Evolutionary conservation across 2,797 vertebrate genomes (phyloP).

Genomic region (Brachyrhaphis roseni): DNA sequence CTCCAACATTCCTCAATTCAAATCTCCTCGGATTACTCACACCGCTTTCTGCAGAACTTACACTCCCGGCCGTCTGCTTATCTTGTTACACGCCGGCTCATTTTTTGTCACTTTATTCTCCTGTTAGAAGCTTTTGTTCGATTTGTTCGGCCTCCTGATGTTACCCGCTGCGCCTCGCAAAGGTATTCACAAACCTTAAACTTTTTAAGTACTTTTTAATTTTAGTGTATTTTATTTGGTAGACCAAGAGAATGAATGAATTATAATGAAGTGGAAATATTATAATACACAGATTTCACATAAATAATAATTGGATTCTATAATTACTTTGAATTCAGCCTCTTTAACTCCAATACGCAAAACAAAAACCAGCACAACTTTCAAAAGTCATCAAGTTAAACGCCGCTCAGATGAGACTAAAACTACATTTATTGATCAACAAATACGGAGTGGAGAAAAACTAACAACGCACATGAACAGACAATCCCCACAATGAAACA

Average conservation of each 20-base stretch:
- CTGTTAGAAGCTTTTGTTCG: conserved; percentile 1
- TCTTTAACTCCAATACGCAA: neutral
- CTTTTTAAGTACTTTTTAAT: too few relatives aligned
- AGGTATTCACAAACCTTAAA: neutral
- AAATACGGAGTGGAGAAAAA: neutral
- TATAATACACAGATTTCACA: neutral
- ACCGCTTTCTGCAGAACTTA: conserved; percentile 19
- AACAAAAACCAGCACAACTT: neutral
- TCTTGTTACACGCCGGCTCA: neutral
- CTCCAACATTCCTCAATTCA: conserved; percentile 40
- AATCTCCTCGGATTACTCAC: conserved; percentile 24
- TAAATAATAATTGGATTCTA: neutral
- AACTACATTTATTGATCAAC: neutral
- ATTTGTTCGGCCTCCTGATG: neutral
- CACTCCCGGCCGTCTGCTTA: neutral
- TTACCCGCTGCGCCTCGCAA: neutral
- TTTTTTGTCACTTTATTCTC: neutral
- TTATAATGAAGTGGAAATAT: neutral
- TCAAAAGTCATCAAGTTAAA: neutral
- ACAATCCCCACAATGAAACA: neutral
- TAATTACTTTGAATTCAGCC: neutral
- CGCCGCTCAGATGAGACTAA: neutral
- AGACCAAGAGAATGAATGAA: neutral
- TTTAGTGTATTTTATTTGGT: neutral
- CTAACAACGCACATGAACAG: neutral